Conservation (phyloP, 2,797 vertebrate species). For the Craterocephalus amniculus region DNA sequence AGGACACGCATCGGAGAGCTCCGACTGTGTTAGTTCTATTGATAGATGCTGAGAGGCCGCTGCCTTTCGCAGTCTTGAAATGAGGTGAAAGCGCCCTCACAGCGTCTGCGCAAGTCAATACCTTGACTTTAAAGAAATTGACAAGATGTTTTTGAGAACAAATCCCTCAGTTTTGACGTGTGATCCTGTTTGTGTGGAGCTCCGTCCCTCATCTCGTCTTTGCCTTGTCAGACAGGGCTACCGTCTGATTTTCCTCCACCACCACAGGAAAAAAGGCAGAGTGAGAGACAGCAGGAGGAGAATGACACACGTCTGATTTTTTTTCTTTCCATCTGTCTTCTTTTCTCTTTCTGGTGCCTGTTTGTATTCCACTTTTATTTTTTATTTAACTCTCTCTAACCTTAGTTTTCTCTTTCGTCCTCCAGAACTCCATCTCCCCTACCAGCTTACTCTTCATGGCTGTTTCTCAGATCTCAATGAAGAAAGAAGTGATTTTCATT, state of each 20-base stretch:
- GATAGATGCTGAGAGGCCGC: slow-evolving; percentile 58
- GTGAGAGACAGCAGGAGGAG: slow-evolving; percentile 10
- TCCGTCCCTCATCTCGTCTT: slow-evolving; percentile 61
- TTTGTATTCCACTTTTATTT: slow-evolving; percentile 38
- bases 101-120: slow-evolving; percentile 66
- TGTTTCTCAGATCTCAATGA: slow-evolving; percentile 38
- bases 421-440: slow-evolving; percentile 24
- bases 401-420: slow-evolving; percentile 25
- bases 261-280: slow-evolving; percentile 49
- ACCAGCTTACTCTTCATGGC: slow-evolving; percentile 9
- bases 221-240: slow-evolving; percentile 58
- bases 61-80: slow-evolving; percentile 59
- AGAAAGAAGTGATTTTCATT: slow-evolving; percentile 62
- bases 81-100: slow-evolving; percentile 43
- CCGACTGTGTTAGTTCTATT: slow-evolving; percentile 61
- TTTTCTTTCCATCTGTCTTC: slow-evolving; percentile 45
- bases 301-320: slow-evolving; percentile 52
- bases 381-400: slow-evolving; percentile 51
- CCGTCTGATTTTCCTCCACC: slow-evolving; percentile 61
- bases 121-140: slow-evolving; percentile 69
- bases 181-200: slow-evolving; percentile 64
- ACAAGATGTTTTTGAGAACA: slow-evolving; percentile 71
- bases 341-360: slow-evolving; percentile 41
- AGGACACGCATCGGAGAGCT: slow-evolving; percentile 53
- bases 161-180: slow-evolving; percentile 66